Evolutionary conservation across 2,113 vertebrate species (phyloP), one percentile per base, ranked within the genome.

Genomic region (Uria aalge): DNA sequence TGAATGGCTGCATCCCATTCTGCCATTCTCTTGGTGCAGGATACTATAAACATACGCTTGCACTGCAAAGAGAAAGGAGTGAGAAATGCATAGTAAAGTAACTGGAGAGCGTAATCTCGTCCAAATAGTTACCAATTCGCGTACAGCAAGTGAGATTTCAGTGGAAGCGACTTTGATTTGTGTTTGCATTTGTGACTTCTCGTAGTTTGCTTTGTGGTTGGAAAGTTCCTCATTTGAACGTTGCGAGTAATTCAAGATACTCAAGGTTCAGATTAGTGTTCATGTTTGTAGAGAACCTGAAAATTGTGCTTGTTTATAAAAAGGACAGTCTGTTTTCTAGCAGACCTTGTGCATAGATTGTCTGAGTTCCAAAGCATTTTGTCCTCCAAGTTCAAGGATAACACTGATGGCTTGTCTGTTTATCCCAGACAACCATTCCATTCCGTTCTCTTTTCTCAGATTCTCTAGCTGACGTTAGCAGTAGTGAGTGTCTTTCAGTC

Each of bases 11-110:
- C 36, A 53, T 89, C 76, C 34, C 52, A n/a, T 72, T 90, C 30
- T 36, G 36, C 41, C 5, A 0, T 80, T 88, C 27, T 62, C 11
- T 73, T 45, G 62, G 32, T 76, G 27, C 30, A 76, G 56, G 52
- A 30, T 30, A 52, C 12, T 36, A 15, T 52, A 22, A 83, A 43
- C 26, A 60, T 21, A n/a, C 0, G 0, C 32, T 60, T 88, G 41
- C 2, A 1, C n/a, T 52, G 16, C 53, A 81, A 27, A 82, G 41
- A 34, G 29, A 32, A 38, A 78, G 56, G 12, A 80, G 43, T n/a
- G 43, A 85, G 50, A 94, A 80, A 60, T n/a, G 4, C n/a, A 5
- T 12, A 43, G 45, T 43, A 60, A 84, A 94, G 55, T 93, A 68
- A 72, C 30, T 73, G 73, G n/a, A 87, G 38, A 69, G 45, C 6